Base-by-base conservation (phyloP, 2,888 invertebrate genomes). In the Nomada lathburiana region DNA sequence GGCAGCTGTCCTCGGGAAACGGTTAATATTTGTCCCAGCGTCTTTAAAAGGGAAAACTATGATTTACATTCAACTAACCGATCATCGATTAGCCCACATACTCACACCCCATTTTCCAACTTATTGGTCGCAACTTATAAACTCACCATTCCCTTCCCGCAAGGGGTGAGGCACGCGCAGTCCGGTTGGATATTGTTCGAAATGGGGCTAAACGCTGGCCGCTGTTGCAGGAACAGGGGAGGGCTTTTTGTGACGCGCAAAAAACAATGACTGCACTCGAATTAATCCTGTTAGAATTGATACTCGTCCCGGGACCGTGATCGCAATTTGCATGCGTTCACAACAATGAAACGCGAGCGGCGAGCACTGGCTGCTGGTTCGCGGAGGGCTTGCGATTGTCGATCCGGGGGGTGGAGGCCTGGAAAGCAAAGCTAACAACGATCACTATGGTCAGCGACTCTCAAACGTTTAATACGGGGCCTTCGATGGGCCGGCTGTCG, bases 251-350 rank as follows among this genome's bases (percentile, higher is more conserved):
- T 86, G 88, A 86, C 84, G 80, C 76, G 85, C 83, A 90, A 88
- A 89, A 89, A 88, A 91, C 90, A 91, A 91, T 90, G 90, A 89
- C 89, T 88, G 85, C 89, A 89, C 89, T 86, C 89, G 88, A 90
- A 90, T 91, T 91, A 91, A 90, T 91, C 90, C 90, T 88, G 88
- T 90, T 89, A 87, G 89, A 90, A 90, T 89, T 90, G 90, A 89
- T 91, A 90, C 90, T 87, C 86, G 85, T 83, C 84, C 82, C 83
- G 75, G 84, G 67, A 80, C 75, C 83, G 88, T 87, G 84, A 90
- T 90, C 86, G 85, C 88, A 90, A 91, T 91, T 90, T 91, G 90
- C 91, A 91, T 91, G 88, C 88, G 86, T 88, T 89, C 89, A 89
- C 86, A 90, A 91, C 91, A 91, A 90, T 90, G 89, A 87, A 90